These are phyloP conservation scores for Amphipoea lucens DNA, from an alignment of 2,888 invertebrate species.

Conservation along the genomic window DNA sequence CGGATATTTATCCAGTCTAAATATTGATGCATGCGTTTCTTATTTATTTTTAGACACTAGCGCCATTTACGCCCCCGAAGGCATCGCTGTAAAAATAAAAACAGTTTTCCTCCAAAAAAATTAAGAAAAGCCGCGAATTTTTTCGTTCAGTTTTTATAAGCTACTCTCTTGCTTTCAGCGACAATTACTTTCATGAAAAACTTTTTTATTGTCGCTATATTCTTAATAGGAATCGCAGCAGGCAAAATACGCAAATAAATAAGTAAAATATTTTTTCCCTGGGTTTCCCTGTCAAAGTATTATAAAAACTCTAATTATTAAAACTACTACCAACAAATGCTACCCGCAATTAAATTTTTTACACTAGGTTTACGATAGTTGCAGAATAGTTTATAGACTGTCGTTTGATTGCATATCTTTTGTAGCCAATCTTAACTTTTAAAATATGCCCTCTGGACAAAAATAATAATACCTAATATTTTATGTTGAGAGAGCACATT, in stretches of 20 bases:
- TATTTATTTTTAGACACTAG: background rate
- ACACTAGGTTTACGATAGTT: background rate
- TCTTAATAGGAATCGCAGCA: background rate
- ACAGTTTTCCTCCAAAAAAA: background rate
- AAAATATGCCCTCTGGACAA: background rate
- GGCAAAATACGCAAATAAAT: background rate
- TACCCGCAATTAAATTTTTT: background rate
- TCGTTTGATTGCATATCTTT: conserved; percentile 9
- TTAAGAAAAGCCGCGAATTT: background rate
- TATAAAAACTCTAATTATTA: background rate
- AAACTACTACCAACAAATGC: background rate
- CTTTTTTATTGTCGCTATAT: conserved; percentile 1
- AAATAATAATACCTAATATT: background rate
- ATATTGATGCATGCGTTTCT: background rate
- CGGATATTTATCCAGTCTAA: too few relatives aligned
- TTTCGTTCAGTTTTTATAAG: conserved; percentile 8
- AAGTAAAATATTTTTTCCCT: background rate
- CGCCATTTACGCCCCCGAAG: background rate
- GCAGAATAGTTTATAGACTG: background rate
- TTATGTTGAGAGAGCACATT: background rate
- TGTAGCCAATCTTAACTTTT: conserved; percentile 26
- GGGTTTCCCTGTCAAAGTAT: background rate
- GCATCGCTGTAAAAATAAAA: background rate
- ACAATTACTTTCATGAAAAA: conserved; percentile 18
- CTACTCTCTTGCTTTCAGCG: background rate